phyloP scores from a whole-genome alignment of 2,797 vertebrate genomes.

The Loris lydekkerianus region DNA sequence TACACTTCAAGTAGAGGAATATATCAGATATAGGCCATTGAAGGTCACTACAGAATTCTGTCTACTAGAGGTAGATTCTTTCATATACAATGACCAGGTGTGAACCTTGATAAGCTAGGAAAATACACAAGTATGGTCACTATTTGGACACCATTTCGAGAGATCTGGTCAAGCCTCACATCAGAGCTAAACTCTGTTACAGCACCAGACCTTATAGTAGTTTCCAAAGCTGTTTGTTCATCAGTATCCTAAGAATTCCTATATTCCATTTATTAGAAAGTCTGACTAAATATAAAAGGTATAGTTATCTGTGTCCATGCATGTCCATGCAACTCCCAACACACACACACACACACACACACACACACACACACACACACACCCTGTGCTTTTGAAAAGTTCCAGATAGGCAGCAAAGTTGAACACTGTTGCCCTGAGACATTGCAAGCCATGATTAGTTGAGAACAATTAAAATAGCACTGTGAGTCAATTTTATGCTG shows the following conservation, averaged over 20 bases:
- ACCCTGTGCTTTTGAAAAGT: not conserved
- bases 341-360: not conserved
- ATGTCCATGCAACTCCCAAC: not conserved
- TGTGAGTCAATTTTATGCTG: not conserved
- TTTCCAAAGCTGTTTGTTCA: not conserved
- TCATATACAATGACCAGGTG: not conserved
- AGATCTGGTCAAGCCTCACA: not conserved
- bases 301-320: not conserved
- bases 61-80: not conserved
- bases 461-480: constrained; percentile 20
- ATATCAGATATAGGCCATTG: not conserved
- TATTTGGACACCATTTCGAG: not conserved
- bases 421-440: constrained; percentile 38
- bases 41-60: not conserved
- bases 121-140: not conserved
- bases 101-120: not conserved
- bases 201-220: not conserved
- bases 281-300: not conserved
- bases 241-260: not conserved
- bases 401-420: not conserved
- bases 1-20: not conserved
- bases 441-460: not conserved
- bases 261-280: not conserved
- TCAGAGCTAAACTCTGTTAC: not conserved
- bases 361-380: not conserved